Evolutionary conservation across 2,113 vertebrate species (phyloP), one percentile per base, ranked within the genome.

Genomic region (Carollia perspicillata): DNA sequence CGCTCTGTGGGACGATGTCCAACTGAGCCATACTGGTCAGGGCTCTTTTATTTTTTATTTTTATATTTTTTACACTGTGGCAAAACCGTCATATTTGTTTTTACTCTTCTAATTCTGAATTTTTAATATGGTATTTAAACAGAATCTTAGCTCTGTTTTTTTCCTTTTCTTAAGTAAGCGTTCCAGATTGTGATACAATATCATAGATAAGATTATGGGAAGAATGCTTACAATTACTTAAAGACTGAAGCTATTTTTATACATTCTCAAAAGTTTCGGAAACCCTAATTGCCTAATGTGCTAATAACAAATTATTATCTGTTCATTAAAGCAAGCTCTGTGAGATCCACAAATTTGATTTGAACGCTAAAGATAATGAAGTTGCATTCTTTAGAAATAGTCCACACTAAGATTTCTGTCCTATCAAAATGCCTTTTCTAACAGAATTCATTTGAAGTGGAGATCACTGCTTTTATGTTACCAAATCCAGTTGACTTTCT

Each of bases 251-350:
- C 28, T 40, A 53, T 90, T 68, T 95, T 94, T 77, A 90, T 42
- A 83, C 22, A 90, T 60, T 79, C 78, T 86, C 71, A 90, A 72
- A 94, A n/a, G 63, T 90, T 66, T 90, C 83, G 87, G 40, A 94
- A 95, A 23, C 22, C 3, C 69, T 90, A 66, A 47, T 85, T 90
- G 63, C 55, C 89, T 85, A 89, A 79, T 78, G 16, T 90, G 47
- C 30, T 55, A 90, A 49, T 49, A 47, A 72, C 53, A 78, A 77
- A 84, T 77, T 53, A 60, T 78, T 88, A 81, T 55, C 53, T 96
- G 26, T 74, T 93, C 35, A 79, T 84, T 93, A 95, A 84, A 68
- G n/a, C 40, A 84, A 42, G 47, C 30, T 18, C 47, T 35, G 37
- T 69, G 42, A 94, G 49, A 13, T 17, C 33, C 37, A 74, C 10